Evolutionary conservation across 2,797 vertebrate species (phyloP), one percentile per base, ranked within the genome.

Genomic region (Spinus pinus): DNA sequence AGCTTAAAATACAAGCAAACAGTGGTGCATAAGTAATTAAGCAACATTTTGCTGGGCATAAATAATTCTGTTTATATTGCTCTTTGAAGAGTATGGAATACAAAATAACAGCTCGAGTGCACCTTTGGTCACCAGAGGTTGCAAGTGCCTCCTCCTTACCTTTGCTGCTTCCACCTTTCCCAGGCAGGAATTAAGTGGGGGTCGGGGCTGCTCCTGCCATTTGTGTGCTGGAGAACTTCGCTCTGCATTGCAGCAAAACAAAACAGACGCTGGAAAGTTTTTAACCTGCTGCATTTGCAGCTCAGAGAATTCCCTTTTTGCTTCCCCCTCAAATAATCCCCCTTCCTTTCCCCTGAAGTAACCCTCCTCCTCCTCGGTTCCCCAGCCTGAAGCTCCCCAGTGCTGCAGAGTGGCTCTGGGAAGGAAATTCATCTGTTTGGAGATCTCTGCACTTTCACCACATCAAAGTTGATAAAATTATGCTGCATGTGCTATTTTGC

Each of bases 61-160:
- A 99, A 99, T 99, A 99, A 99, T 99, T 99, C 99, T 99, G 99
- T 99, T 99, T 99, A 98, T 99, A 98, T 98, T 99, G 98, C 98
- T 98, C 98, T 98, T 98, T 98, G 98, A 98, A 98, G 98, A 98
- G 98, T 96, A 97, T 97, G 83, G 97, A 97, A 98, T 97, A 97
- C 97, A 97, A 98, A 98, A 97, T 98, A 98, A 97, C 98, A 96
- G 97, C 95, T 96, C 97, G 95, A 97, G 98, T 95, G 98, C 97
- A 98, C 97, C 98, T 98, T 93, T 97, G 98, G 98, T 97, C 98
- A 97, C 97, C 97, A 98, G 98, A 98, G 98, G 98, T 98, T 98
- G 98, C 98, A 97, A 96, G 91, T 73, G 96, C 95, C 94, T 95
- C 95, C 94, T 97, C 93, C 88, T 91, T 62, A 95, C 96, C 93